Conservation (phyloP, 2,797 vertebrate genomes). For the Poeciliopsis infans region DNA sequence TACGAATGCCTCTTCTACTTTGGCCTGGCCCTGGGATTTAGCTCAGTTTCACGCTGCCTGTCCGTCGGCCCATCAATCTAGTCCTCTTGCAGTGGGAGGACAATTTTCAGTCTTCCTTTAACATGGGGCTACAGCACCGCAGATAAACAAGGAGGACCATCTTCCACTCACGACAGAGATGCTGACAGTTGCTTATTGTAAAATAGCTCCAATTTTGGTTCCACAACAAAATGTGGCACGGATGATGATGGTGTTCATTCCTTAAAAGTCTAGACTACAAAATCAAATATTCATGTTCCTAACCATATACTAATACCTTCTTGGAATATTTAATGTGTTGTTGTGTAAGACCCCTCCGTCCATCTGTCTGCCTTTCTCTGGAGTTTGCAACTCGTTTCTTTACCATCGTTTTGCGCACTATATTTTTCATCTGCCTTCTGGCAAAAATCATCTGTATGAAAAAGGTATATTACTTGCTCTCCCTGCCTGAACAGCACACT, state of each 20-base stretch:
- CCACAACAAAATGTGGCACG: not conserved
- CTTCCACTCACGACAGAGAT: conserved; percentile 33
- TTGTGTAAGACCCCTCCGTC: conserved; percentile 15
- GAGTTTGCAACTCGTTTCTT: conserved; percentile 48
- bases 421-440: conserved; percentile 66
- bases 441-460: conserved; percentile 63
- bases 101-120: conserved; percentile 63
- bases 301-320: conserved; percentile 10
- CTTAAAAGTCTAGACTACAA: not conserved
- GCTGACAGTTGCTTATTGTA: conserved; percentile 36
- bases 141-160: conserved; percentile 59
- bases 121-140: conserved; percentile 37
- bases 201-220: conserved; percentile 29
- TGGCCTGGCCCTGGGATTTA: conserved; percentile 59
- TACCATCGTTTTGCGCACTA: conserved; percentile 46
- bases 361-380: conserved; percentile 33
- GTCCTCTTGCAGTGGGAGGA: conserved; percentile 54
- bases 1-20: conserved; percentile 72
- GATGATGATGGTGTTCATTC: conserved; percentile 17
- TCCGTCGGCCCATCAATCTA: conserved; percentile 42
- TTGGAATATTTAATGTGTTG: conserved; percentile 29
- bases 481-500: conserved; percentile 68
- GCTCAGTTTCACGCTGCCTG: conserved; percentile 53
- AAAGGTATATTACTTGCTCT: conserved; percentile 65
- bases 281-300: conserved; percentile 29